These are phyloP conservation scores for Boleophthalmus pectinirostris DNA, from an alignment of 2,113 vertebrate species.

Conservation along the genomic window DNA sequence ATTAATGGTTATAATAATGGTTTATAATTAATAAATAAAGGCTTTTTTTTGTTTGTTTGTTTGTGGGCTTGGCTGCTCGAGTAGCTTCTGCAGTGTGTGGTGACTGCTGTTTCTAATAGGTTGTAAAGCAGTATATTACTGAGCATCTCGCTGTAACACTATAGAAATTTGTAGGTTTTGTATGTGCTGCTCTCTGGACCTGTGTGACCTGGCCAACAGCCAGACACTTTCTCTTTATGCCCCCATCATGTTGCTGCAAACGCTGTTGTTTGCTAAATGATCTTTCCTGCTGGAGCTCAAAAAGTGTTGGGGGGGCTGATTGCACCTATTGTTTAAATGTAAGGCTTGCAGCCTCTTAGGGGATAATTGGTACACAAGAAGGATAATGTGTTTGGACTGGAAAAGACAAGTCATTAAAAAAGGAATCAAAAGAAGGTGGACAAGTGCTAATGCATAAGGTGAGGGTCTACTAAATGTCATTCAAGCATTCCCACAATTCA, in stretches of 20 bases:
- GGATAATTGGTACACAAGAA: conserved; percentile 75
- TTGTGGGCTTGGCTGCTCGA: background rate
- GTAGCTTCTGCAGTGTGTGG: conserved; percentile 1
- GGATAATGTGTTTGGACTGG: conserved; percentile 70
- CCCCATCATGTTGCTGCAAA: conserved; percentile 59
- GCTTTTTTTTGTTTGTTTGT: background rate
- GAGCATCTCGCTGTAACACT: conserved; percentile 10
- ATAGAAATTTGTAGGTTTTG: conserved; percentile 35
- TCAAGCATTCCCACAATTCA: background rate
- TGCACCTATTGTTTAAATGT: conserved; percentile 78
- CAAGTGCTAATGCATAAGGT: conserved; percentile 20
- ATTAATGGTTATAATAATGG: background rate
- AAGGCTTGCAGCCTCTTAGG: conserved; percentile 69
- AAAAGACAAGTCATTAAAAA: conserved; percentile 52
- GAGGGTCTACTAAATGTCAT: conserved; percentile 25
- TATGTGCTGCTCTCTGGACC: conserved; percentile 36
- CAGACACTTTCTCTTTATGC: conserved; percentile 38
- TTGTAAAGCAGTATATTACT: conserved; percentile 41
- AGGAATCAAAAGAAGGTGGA: conserved; percentile 42
- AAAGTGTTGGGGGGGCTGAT: conserved; percentile 66
- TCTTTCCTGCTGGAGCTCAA: conserved; percentile 57
- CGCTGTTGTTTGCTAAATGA: conserved; percentile 75
- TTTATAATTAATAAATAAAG: background rate
- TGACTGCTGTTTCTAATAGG: conserved; percentile 20
- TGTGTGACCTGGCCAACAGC: conserved; percentile 50